phyloP scores from a whole-genome alignment of 2,797 vertebrate species.

The Gymnoscopelus microlampas region DNA sequence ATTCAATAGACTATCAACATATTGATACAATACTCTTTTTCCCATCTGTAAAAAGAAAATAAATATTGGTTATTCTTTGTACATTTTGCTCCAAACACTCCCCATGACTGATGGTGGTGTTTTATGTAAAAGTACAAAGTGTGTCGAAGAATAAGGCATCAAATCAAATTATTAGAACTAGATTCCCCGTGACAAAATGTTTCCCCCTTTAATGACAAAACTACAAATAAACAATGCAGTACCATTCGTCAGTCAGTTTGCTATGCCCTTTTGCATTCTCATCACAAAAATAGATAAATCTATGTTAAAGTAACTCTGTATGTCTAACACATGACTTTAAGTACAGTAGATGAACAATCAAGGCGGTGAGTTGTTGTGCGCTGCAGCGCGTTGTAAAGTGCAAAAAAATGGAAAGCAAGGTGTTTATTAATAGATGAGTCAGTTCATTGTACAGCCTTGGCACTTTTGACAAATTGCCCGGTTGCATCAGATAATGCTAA shows the following conservation, averaged over 20 bases:
- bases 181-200: conserved; percentile 36
- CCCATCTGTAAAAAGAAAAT: conserved; percentile 67
- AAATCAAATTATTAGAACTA: conserved; percentile 56
- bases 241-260: conserved; percentile 39
- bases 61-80: conserved; percentile 50
- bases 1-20: conserved; percentile 71
- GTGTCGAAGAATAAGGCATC: conserved; percentile 71
- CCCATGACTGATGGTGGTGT: conserved; percentile 18
- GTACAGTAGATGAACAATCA: conserved; percentile 64
- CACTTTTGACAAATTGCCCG: conserved; percentile 53
- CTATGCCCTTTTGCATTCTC: conserved; percentile 36
- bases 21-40: conserved; percentile 55
- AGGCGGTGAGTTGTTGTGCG: conserved; percentile 61
- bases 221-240: conserved; percentile 27
- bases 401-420: conserved; percentile 63
- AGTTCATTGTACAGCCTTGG: conserved; percentile 31
- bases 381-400: conserved; percentile 75
- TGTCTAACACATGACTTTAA: conserved; percentile 32
- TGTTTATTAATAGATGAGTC: conserved; percentile 39
- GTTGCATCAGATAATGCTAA: conserved; percentile 60
- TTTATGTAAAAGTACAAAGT: conserved; percentile 43
- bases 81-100: conserved; percentile 55
- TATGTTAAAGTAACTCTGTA: conserved; percentile 47
- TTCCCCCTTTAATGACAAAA: conserved; percentile 20
- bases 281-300: conserved; percentile 71